Conservation (phyloP, 2,113 vertebrate genomes). For the Oryctolagus cuniculus region DNA sequence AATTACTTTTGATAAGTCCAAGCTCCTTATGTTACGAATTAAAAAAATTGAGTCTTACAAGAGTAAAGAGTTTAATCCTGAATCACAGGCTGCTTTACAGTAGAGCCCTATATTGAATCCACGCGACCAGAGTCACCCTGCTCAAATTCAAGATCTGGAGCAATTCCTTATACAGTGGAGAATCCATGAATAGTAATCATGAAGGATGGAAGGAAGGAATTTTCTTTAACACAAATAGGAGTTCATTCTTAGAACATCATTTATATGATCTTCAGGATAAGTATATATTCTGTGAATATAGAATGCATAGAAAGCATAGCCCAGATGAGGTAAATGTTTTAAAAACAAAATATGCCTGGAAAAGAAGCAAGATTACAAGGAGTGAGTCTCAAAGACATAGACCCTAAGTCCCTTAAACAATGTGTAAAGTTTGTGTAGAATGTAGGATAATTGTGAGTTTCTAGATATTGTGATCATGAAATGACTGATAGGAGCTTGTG, state of each 20-base stretch:
- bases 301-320: constrained; percentile 39
- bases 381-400: background rate
- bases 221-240: constrained; percentile 16
- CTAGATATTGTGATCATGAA: background rate
- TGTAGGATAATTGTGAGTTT: constrained; percentile 7
- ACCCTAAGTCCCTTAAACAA: background rate
- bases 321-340: constrained; percentile 46
- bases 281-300: background rate
- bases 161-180: background rate
- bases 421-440: background rate
- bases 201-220: background rate
- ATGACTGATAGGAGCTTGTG: background rate
- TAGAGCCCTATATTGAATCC: background rate
- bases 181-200: constrained; percentile 26
- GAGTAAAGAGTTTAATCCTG: constrained; percentile 30
- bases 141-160: background rate
- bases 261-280: constrained; percentile 1
- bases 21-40: constrained; percentile 18
- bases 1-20: background rate
- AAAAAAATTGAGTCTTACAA: background rate
- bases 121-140: background rate
- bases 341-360: background rate
- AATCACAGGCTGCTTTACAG: background rate
- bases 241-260: background rate
- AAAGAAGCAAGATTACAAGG: constrained; percentile 29